Evolutionary conservation across 2,113 vertebrate species (phyloP), one percentile per base, ranked within the genome.

Genomic region (Kryptolebias marmoratus): DNA sequence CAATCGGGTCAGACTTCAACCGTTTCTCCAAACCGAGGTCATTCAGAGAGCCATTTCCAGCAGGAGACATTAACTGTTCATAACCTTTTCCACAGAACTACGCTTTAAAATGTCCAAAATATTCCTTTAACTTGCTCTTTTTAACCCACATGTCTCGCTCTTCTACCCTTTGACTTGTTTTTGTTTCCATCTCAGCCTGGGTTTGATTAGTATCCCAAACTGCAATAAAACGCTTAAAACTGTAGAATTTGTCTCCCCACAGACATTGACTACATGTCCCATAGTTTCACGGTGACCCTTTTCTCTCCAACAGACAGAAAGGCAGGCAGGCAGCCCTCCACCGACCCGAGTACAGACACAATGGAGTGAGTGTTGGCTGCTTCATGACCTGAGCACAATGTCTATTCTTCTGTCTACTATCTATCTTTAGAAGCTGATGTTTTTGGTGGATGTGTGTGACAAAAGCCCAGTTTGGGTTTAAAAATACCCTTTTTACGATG

Each of bases 301-400:
- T 89, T 92, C 88, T 94, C 90, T 91, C 86, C 92, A 85, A 74
- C 93, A 91, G 67, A 83, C 90, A 91, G 81, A 75, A 85, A 91
- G 86, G 77, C 89, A 89, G 91, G 83, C 92, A 84, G 91, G 83
- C 92, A 84, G 92, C 87, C 88, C 77, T 89, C 88, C 86, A 83
- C 72, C 84, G 57, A 85, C 77, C 85, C 1, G 64, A 86, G 8
- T 56, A 86, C 88, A 90, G 84, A 89, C 81, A 87, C 58, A 58
- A 94, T 93, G 93, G 93, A 93, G 93, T 94, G 91, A 94, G 93
- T 93, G 73, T 75, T 77, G 85, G 84, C 71, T 82, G 86, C 83
- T 84, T 88, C 65, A 44, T 73, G 62, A 81, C 82, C 84, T 39
- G 1, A 77, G 45, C 68, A 74, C 69, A 64, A 67, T 77, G 31